Percentiles rank a stretch among this genome's conserved stretches.
phyloP scores from a whole-genome alignment of 2,797 vertebrate genomes.

The Cichlasoma orientale region DNA sequence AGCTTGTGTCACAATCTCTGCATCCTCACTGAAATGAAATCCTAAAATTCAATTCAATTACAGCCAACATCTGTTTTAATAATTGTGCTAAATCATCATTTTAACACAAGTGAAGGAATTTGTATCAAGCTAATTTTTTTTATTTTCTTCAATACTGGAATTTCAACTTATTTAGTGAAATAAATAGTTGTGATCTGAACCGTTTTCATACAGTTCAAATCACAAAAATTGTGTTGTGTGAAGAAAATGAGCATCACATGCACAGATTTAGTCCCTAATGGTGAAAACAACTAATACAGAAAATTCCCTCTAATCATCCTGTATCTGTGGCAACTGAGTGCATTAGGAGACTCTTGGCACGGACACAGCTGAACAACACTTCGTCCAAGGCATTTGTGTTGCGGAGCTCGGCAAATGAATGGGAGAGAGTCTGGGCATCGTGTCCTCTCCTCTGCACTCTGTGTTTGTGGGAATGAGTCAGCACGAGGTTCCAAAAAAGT shows the following conservation, averaged over 20 bases:
- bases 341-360: conserved; percentile 39
- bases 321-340: conserved; percentile 66
- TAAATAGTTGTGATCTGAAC: not conserved
- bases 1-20: not conserved
- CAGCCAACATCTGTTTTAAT: not conserved
- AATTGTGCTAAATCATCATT: not conserved
- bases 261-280: conserved; percentile 19
- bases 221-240: conserved; percentile 4
- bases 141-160: not conserved
- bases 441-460: not conserved
- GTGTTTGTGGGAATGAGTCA: not conserved
- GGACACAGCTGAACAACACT: conserved; percentile 33
- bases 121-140: not conserved
- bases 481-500: not conserved
- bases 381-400: conserved; percentile 14
- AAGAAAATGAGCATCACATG: conserved; percentile 34
- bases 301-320: conserved; percentile 66
- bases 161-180: not conserved
- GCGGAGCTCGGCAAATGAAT: not conserved
- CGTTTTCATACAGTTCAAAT: not conserved
- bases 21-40: not conserved
- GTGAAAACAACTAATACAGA: conserved; percentile 45
- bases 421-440: not conserved
- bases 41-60: not conserved
- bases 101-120: not conserved